Percentiles rank a stretch among this genome's conserved stretches.
phyloP scores from a whole-genome alignment of 1,140 invertebrate species.

The Cotesia chilonis region DNA sequence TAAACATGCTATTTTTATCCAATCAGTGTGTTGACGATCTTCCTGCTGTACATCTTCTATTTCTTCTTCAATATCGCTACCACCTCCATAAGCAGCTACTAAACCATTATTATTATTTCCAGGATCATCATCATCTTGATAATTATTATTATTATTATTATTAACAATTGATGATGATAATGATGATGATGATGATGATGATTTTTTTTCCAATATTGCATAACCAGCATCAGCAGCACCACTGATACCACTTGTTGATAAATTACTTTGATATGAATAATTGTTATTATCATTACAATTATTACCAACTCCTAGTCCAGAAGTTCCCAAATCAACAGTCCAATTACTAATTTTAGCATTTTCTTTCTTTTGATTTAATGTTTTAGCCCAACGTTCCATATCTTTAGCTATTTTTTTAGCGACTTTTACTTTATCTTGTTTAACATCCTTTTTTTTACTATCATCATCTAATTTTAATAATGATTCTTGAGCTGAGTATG shows the following conservation, averaged over 20 bases:
- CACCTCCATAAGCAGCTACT: conserved; percentile 81
- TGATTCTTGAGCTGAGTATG: conserved; percentile 37
- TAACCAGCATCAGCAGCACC: conserved; percentile 91
- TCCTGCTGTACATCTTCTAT: conserved; percentile 70
- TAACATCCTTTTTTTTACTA: conserved; percentile 69
- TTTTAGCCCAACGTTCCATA: conserved; percentile 90
- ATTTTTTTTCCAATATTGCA: conserved; percentile 81
- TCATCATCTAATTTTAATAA: conserved; percentile 56
- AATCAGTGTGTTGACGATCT: conserved; percentile 79
- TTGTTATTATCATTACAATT: conserved; percentile 73
- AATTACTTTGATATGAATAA: no score
- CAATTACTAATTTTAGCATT: conserved; percentile 72
- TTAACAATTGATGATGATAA: no score
- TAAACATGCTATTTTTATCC: conserved; percentile 90
- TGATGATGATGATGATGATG: conserved; percentile 38
- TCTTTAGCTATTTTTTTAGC: conserved; percentile 97
- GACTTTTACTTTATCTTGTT: conserved; percentile 93
- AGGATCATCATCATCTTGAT: conserved; percentile 61
- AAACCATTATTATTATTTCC: conserved; percentile 64
- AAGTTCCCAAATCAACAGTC: conserved; percentile 63
- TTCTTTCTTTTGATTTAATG: conserved; percentile 96
- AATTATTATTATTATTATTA: conserved; percentile 35
- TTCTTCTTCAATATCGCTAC: conserved; percentile 74
- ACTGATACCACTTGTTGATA: conserved; percentile 64
- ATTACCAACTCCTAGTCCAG: conserved; percentile 56